Evolutionary conservation across 1,140 invertebrate genomes (phyloP).

Genomic region (Cotesia glomerata): DNA sequence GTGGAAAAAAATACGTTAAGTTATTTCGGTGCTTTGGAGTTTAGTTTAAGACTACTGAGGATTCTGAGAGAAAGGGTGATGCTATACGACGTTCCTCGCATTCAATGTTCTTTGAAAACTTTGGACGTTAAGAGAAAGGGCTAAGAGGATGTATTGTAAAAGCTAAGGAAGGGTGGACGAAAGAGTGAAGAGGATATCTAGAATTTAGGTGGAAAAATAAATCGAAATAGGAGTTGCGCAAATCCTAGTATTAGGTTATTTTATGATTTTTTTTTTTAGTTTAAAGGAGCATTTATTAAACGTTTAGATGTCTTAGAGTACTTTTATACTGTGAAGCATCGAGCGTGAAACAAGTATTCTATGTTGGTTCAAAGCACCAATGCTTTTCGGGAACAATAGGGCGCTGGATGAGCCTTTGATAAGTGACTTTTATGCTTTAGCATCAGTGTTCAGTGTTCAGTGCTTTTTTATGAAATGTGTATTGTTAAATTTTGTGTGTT

Average conservation of each 20-base stretch:
- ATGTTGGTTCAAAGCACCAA: neutral
- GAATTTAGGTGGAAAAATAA: conserved; percentile 37
- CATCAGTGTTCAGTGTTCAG: neutral
- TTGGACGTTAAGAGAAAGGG: conserved; percentile 62
- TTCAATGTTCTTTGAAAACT: conserved; percentile 63
- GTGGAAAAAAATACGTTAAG: conserved; percentile 22
- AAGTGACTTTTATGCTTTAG: neutral
- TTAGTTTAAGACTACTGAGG: conserved; percentile 35
- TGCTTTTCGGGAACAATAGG: conserved; percentile 1
- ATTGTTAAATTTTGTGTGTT: too few species aligned
- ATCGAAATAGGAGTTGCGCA: conserved; percentile 37
- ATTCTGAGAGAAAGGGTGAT: conserved; percentile 34
- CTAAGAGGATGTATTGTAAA: conserved; percentile 59
- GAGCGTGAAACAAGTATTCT: conserved; percentile 3
- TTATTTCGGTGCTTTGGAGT: conserved; percentile 48
- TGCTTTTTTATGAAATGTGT: too few species aligned
- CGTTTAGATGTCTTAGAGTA: neutral
- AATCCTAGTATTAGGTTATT: neutral
- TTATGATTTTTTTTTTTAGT: neutral
- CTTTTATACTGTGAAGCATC: neutral
- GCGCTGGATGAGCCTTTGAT: neutral
- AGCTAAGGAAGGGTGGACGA: conserved; percentile 39
- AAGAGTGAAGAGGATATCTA: conserved; percentile 31
- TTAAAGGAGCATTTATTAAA: neutral
- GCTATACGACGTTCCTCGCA: conserved; percentile 47